Percentiles rank a stretch among this genome's conserved stretches.
Evolutionary conservation across 2,888 invertebrate species (phyloP).

Genomic region (Trichacis sp.): DNA sequence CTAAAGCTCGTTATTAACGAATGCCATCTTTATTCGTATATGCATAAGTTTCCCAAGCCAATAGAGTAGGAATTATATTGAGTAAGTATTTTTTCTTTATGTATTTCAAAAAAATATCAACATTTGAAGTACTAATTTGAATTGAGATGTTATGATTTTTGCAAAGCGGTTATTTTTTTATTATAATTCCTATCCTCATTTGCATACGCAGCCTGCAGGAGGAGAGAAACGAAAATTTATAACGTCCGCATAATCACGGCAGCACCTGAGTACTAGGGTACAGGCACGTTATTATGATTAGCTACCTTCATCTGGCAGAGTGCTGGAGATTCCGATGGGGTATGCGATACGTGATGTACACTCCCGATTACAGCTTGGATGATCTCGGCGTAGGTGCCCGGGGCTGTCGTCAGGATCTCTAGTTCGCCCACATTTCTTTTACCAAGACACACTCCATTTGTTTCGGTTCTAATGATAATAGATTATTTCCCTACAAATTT

Average conservation of each 20-base stretch:
- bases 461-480: too few species aligned
- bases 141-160: too few species aligned
- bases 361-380: conserved; percentile 66
- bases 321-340: conserved; percentile 66
- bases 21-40: too few species aligned
- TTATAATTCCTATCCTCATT: not conserved
- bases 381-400: conserved; percentile 62
- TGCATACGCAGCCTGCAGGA: conserved; percentile 24
- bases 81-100: too few species aligned
- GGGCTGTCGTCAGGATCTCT: conserved; percentile 67
- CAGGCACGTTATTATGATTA: conserved; percentile 65
- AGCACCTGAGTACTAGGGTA: conserved; percentile 61
- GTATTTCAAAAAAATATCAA: too few species aligned
- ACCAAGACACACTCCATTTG: too few species aligned
- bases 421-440: conserved; percentile 39
- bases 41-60: conserved; percentile 19
- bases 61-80: too few species aligned
- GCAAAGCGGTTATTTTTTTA: too few species aligned
- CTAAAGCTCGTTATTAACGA: too few species aligned
- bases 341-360: conserved; percentile 67
- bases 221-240: conserved; percentile 62
- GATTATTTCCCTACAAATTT: too few species aligned
- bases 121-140: too few species aligned
- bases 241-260: conserved; percentile 59
- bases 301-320: conserved; percentile 65